A percentile compares a stretch with the other conserved stretches of the same genome.
Evolutionary conservation across 2,113 vertebrate genomes (phyloP).

Genomic region (Syrmaticus mikado): DNA sequence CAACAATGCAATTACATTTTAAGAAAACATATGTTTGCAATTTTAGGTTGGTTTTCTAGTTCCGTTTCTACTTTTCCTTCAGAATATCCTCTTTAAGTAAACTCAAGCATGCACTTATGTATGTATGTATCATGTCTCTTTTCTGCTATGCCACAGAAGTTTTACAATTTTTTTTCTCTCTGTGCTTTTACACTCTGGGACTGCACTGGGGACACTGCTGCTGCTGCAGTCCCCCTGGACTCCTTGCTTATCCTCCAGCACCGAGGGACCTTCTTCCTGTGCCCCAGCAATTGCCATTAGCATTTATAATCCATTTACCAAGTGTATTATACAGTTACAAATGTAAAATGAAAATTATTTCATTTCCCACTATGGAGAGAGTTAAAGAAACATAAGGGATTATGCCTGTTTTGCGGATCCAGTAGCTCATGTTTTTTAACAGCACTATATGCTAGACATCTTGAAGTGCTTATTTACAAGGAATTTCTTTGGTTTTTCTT

Average conservation of each 20-base stretch:
- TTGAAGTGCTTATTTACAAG: constrained; percentile 33
- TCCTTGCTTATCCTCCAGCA: rapidly evolving
- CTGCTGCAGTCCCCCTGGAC: neutral
- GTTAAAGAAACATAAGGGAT: neutral
- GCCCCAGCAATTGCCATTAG: neutral
- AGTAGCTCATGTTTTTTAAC: constrained; percentile 1
- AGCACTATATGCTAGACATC: neutral
- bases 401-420: neutral
- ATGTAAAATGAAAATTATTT: neutral
- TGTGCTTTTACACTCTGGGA: neutral
- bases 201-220: neutral
- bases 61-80: rapidly evolving
- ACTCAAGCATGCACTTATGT: neutral
- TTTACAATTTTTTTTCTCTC: neutral
- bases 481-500: constrained; percentile 11
- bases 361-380: neutral
- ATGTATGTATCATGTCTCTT: neutral
- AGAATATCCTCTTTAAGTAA: neutral
- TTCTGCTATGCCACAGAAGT: neutral
- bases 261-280: neutral
- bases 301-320: neutral
- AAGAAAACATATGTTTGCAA: neutral
- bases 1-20: neutral
- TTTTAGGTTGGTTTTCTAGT: neutral
- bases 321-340: neutral